Evolutionary conservation across 2,113 vertebrate species (phyloP), one percentile per base, ranked within the genome.

Genomic region (Sinosuthora webbiana): DNA sequence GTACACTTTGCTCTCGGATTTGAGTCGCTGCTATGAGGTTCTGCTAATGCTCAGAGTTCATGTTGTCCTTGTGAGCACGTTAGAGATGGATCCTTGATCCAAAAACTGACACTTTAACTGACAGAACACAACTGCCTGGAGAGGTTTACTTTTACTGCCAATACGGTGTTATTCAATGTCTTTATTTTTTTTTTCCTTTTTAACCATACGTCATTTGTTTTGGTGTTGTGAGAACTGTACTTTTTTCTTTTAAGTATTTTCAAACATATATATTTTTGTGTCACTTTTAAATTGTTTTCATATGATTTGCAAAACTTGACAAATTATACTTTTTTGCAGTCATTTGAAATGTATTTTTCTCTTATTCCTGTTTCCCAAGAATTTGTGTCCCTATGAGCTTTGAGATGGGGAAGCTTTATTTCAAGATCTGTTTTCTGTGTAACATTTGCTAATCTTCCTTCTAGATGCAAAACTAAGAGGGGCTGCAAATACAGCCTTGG

Each of bases 191-290:
- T 24, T 91, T 69, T 77, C 17, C 62, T 74, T 94, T 91, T 95
- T 90, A 96, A 96, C 88, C 92, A 93, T 93, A 67, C 1, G 30
- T 96, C 63, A 68, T 93, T 91, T 94, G 93, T 94, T 93, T 97
- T 82, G 74, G 88, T 97, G 85, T 96, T 96, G 89, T 94, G 89
- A 96, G 84, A 95, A 83, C 94, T 96, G 91, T 97, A 94, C 87
- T 73, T 94, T 95, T 94, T 91, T 69, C 68, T 86, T 91, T 91
- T 91, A 90, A 95, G 68, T 94, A 71, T 92, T 97, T 95, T 95
- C 94, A 70, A 95, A 88, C 90, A 94, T 90, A 95, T 94, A 95
- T 96, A 94, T 93, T 95, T 95, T 97, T 96, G 87, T 97, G 95
- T 97, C 94, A 95, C 93, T 96, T 96, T 84, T 75, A 75, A 95